These are phyloP conservation scores for Dromaius novaehollandiae DNA, from an alignment of 2,113 vertebrate genomes.

Conservation along the genomic window DNA sequence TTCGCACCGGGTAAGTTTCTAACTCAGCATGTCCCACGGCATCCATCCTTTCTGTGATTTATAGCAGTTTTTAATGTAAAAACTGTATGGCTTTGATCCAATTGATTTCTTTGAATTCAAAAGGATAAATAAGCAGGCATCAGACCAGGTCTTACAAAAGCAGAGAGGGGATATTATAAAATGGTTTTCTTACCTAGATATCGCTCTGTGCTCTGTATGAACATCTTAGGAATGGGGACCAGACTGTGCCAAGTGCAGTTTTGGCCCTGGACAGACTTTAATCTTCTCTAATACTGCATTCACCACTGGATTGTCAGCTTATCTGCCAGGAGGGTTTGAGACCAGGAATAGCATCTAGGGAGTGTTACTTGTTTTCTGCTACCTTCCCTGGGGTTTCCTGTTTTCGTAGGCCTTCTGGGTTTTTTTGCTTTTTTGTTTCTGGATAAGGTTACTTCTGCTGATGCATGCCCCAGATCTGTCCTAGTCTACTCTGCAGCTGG, in stretches of 20 bases:
- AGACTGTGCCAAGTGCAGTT: background rate
- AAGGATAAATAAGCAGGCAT: slow-evolving; percentile 24
- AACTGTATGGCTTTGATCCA: slow-evolving; percentile 24
- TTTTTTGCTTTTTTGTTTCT: background rate
- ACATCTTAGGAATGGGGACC: background rate
- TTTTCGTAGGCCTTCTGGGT: background rate
- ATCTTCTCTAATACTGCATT: background rate
- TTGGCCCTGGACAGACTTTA: background rate
- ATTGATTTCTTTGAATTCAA: slow-evolving; percentile 25
- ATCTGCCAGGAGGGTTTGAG: background rate
- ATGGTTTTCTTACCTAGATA: background rate
- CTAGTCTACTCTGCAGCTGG: background rate
- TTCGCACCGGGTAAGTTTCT: slow-evolving; percentile 1
- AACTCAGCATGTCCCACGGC: slow-evolving; percentile 11
- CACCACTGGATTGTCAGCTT: background rate
- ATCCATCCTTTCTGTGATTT: slow-evolving; percentile 25
- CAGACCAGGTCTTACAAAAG: background rate
- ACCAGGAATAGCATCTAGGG: background rate
- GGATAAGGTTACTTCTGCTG: background rate
- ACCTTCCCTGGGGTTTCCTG: slow-evolving; percentile 3
- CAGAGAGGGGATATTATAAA: background rate
- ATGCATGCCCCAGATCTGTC: slow-evolving; percentile 10
- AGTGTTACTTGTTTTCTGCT: slow-evolving; percentile 5
- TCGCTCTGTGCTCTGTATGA: accelerated
- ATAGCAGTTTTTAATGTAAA: slow-evolving; percentile 20